Evolutionary conservation across 2,888 invertebrate species (phyloP).

Genomic region (Bombylius major): DNA sequence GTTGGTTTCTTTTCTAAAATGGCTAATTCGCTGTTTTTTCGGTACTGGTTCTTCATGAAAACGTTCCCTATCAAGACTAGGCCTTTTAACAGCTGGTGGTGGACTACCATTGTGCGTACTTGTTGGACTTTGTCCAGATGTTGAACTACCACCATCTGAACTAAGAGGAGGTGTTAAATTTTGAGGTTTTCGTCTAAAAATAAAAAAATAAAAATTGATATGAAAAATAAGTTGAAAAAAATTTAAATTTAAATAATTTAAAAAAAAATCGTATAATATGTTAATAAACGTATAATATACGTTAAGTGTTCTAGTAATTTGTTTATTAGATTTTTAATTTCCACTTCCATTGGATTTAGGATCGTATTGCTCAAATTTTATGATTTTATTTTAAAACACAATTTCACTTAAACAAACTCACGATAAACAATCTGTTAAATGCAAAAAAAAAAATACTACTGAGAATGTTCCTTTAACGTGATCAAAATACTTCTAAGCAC

Average conservation of each 20-base stretch:
- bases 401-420: no score
- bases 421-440: no score
- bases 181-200: conserved; percentile 69
- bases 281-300: no score
- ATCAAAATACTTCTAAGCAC: no score
- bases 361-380: no score
- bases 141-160: conserved; percentile 65
- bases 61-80: conserved; percentile 37
- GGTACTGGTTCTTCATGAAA: conserved; percentile 45
- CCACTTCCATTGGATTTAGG: no score
- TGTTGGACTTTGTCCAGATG: conserved; percentile 67
- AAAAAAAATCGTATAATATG: no score
- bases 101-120: conserved; percentile 63
- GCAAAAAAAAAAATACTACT: no score
- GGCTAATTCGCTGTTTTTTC: conserved; percentile 80
- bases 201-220: conserved; percentile 7
- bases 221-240: neutral
- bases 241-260: neutral
- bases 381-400: no score
- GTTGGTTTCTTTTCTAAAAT: conserved; percentile 49
- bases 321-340: no score
- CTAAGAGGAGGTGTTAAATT: conserved; percentile 81
- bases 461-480: no score
- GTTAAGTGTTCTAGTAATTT: no score
- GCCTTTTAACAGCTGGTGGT: conserved; percentile 49